Evolutionary conservation across 2,797 vertebrate species (phyloP).

Genomic region (Cryptoblepharus egeriae): DNA sequence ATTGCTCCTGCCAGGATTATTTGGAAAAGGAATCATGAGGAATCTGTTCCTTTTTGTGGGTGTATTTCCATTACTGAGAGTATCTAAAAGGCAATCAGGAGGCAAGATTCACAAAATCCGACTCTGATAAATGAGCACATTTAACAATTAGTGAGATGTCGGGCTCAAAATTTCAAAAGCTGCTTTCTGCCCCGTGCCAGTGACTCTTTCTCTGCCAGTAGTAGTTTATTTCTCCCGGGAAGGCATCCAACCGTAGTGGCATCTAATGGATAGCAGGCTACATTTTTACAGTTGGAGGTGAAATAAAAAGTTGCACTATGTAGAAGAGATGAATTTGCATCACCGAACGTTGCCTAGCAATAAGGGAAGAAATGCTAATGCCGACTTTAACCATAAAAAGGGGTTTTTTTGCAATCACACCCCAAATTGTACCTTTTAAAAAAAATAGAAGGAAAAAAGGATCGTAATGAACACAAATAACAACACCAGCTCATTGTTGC

Average conservation of each 20-base stretch:
- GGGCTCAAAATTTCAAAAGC: slow-evolving; percentile 80
- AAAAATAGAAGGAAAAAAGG: slow-evolving; percentile 49
- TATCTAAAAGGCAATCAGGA: slow-evolving; percentile 71
- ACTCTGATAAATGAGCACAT: slow-evolving; percentile 73
- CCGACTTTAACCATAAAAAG: slow-evolving; percentile 71
- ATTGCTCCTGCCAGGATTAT: not conserved
- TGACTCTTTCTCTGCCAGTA: slow-evolving; percentile 83
- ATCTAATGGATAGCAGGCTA: slow-evolving; percentile 83
- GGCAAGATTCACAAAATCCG: slow-evolving; percentile 64
- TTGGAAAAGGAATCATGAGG: slow-evolving; percentile 31
- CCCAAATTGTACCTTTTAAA: slow-evolving; percentile 53
- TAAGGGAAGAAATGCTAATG: slow-evolving; percentile 76
- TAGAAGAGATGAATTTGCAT: slow-evolving; percentile 84
- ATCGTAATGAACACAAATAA: slow-evolving; percentile 55
- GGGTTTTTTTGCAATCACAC: slow-evolving; percentile 65
- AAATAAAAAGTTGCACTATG: slow-evolving; percentile 83
- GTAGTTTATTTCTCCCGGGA: slow-evolving; percentile 84
- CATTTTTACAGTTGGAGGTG: slow-evolving; percentile 85
- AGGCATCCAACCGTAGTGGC: slow-evolving; percentile 82
- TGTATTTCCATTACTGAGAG: slow-evolving; percentile 53
- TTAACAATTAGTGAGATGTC: slow-evolving; percentile 81
- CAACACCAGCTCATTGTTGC: not conserved
- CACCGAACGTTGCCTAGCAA: slow-evolving; percentile 85
- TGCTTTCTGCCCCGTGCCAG: slow-evolving; percentile 81
- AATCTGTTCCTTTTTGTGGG: slow-evolving; percentile 50